These are phyloP conservation scores for Amia ocellicauda DNA, from an alignment of 2,113 vertebrate species.

Conservation along the genomic window DNA sequence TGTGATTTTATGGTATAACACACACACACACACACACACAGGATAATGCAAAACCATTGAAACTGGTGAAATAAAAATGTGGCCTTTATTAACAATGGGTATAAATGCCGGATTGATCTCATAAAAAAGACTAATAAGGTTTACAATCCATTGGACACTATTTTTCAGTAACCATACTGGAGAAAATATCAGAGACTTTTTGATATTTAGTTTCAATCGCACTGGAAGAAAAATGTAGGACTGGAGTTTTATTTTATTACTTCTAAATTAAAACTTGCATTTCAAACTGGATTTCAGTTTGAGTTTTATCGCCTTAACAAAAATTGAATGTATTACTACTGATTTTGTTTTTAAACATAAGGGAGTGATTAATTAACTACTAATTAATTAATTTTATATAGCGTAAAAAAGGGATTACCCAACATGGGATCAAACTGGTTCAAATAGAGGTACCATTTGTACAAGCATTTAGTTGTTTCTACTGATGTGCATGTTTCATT, in stretches of 20 bases:
- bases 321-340: conserved; percentile 19
- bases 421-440: conserved; percentile 1
- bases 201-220: neutral
- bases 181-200: conserved; percentile 14
- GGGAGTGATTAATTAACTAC: neutral
- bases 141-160: conserved; percentile 1
- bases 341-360: conserved; percentile 5
- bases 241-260: conserved; percentile 5
- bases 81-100: conserved; percentile 5
- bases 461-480: conserved; percentile 14
- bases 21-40: neutral
- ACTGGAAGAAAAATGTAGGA: conserved; percentile 11
- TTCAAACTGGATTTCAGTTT: conserved; percentile 5
- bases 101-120: neutral
- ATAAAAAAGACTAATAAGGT: neutral
- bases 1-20: neutral
- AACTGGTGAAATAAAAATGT: neutral
- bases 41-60: neutral
- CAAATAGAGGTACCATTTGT: conserved; percentile 12
- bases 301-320: neutral
- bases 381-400: conserved; percentile 13
- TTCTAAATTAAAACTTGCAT: conserved; percentile 7
- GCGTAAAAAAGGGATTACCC: conserved; percentile 5
- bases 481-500: conserved; percentile 18
- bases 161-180: conserved; percentile 14